Evolutionary conservation across 2,797 vertebrate genomes (phyloP).

Genomic region (Sebastes minor): DNA sequence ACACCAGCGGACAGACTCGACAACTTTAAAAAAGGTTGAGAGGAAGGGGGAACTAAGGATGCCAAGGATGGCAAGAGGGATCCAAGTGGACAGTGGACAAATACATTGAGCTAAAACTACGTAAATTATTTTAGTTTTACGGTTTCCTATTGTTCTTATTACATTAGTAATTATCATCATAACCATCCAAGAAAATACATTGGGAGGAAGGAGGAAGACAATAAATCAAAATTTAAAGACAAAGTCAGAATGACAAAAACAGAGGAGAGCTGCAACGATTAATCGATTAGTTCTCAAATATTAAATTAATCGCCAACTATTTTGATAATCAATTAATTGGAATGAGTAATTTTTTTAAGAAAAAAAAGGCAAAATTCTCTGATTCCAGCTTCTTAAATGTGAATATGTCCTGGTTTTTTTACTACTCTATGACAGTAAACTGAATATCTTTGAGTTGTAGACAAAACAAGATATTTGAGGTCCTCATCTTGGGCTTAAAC

Average conservation of each 20-base stretch:
- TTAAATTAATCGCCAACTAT: no score
- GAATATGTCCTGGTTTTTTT: no score
- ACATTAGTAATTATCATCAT: background rate
- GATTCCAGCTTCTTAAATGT: no score
- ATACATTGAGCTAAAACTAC: background rate
- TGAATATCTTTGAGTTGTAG: no score
- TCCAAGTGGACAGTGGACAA: background rate
- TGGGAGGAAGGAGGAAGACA: background rate
- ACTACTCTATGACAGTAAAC: no score
- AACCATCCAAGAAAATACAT: background rate
- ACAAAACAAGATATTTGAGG: no score
- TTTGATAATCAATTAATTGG: no score
- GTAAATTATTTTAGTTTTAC: background rate
- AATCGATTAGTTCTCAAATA: no score
- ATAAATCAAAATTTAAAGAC: background rate
- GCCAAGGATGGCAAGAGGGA: conserved; percentile 1
- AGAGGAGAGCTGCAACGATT: background rate
- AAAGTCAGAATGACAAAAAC: background rate
- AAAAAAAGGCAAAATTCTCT: accelerated
- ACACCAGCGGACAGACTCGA: conserved; percentile 73
- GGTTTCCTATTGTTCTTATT: background rate
- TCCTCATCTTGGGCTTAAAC: no score
- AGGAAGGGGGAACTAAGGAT: conserved; percentile 30
- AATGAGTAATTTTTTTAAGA: no score
- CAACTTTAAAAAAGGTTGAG: conserved; percentile 71